These are phyloP conservation scores for Phragmatobia fuliginosa DNA, from an alignment of 2,888 invertebrate genomes.

Conservation along the genomic window DNA sequence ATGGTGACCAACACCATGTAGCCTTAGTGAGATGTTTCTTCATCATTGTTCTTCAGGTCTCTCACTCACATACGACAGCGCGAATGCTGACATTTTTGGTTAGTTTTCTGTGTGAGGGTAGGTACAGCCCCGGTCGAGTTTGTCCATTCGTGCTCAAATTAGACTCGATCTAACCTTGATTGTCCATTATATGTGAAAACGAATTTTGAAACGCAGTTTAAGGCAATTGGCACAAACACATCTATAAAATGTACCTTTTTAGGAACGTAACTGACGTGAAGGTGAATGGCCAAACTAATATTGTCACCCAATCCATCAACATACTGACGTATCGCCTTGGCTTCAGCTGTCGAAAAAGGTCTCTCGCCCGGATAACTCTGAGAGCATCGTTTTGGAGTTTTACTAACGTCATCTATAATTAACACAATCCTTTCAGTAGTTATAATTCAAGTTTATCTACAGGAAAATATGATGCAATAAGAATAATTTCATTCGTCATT, in stretches of 20 bases:
- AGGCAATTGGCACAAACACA: not conserved
- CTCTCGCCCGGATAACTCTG: slow-evolving; percentile 75
- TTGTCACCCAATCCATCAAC: slow-evolving; percentile 66
- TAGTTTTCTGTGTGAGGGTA: no score
- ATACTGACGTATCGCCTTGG: slow-evolving; percentile 72
- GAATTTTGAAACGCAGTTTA: no score
- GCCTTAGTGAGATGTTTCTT: no score
- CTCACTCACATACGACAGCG: no score
- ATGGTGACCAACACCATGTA: no score
- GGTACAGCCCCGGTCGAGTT: no score
- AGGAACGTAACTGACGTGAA: slow-evolving; percentile 74
- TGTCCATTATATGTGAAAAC: no score
- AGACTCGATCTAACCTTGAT: no score
- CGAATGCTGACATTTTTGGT: no score
- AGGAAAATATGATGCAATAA: not conserved
- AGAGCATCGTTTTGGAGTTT: slow-evolving; percentile 73
- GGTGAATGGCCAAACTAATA: slow-evolving; percentile 72
- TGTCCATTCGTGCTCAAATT: no score
- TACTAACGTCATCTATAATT: slow-evolving; percentile 73
- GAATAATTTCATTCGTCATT: no score
- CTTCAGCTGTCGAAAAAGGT: slow-evolving; percentile 76
- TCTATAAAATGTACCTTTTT: slow-evolving; percentile 65
- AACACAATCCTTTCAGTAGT: not conserved
- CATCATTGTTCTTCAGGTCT: no score
- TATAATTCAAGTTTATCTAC: not conserved